Base-by-base conservation (phyloP, 1,140 invertebrate genomes). In the Dinoponera quadriceps region DNA sequence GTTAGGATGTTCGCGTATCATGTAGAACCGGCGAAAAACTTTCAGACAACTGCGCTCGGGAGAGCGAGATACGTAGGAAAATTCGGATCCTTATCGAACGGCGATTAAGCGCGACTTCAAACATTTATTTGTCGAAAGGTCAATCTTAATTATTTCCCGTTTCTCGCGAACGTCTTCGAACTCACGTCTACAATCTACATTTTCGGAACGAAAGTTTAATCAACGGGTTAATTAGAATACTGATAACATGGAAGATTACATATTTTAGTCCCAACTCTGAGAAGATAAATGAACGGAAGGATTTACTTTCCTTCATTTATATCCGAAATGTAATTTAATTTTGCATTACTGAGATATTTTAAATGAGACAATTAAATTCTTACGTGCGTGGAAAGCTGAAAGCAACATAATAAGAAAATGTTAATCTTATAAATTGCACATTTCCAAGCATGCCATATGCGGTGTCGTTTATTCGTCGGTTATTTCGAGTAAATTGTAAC, bases 1-100 rank as follows among this genome's bases (percentile, higher is more conserved):
- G 75, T 80, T 80, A 69, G 65, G 33, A 80, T 69, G 75, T 80
- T 77, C 65, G n/a, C 51, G 22, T 80, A 80, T 80, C 65, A 80
- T 71, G 57, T 71, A 54, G 38, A 80, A 29, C 33, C 44, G 9
- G n/a, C 27, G 29, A 49, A 62, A 29, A 1, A 38, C 71, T 82
- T 63, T 25, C 27, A 82, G 33, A 18, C 49, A 38, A 16, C 22
- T 13, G 27, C 38, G 38, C 38, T 55, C 29, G 49, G n/a, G n/a
- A n/a, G n/a, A 78, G 14, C 27, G 3, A 51, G 27, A 44, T 44
- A 44, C 9, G 38, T 44, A 11, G 4, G 49, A 27, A 27, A 27
- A 68, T 38, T 33, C 75, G 51, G 44, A 69, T 44, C 65, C 22
- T 44, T 59, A 80, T 48, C 25, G 33, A 51, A 9, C 4, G 20